Conservation (phyloP, 1,140 invertebrate species). For the Mercenaria mercenaria region DNA sequence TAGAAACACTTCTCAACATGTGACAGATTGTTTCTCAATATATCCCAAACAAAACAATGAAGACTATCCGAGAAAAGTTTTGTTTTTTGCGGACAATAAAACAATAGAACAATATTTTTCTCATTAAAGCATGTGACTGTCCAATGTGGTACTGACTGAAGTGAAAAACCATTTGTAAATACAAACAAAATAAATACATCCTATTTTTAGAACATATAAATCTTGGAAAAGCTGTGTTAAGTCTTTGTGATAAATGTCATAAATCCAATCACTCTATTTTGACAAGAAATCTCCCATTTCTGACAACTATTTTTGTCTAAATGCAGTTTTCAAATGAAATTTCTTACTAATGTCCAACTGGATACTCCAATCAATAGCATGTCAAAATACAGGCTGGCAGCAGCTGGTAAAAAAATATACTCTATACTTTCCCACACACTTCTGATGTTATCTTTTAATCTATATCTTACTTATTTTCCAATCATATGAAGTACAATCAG, state of each 20-base stretch:
- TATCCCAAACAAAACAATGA: too few relatives aligned
- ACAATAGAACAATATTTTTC: too few relatives aligned
- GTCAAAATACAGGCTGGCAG: background rate
- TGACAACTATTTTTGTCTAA: background rate
- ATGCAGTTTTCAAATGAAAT: background rate
- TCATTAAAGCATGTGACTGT: too few relatives aligned
- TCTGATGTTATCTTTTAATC: background rate
- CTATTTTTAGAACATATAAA: background rate
- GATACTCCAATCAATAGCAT: background rate
- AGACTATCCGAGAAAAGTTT: too few relatives aligned
- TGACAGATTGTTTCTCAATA: too few relatives aligned
- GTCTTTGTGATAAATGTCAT: background rate
- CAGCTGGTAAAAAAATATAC: background rate
- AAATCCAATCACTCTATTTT: constrained; percentile 6
- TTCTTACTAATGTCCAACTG: background rate
- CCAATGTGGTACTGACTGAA: too few relatives aligned
- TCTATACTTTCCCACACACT: background rate
- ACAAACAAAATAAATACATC: background rate
- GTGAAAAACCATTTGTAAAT: constrained; percentile 26
- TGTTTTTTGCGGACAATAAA: too few relatives aligned
- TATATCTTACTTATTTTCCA: background rate
- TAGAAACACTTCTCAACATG: too few relatives aligned
- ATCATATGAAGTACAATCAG: background rate
- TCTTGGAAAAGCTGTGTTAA: background rate
- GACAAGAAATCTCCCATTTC: background rate